Evolutionary conservation across 2,797 vertebrate genomes (phyloP).

Genomic region (Helicolenus hilgendorfi): DNA sequence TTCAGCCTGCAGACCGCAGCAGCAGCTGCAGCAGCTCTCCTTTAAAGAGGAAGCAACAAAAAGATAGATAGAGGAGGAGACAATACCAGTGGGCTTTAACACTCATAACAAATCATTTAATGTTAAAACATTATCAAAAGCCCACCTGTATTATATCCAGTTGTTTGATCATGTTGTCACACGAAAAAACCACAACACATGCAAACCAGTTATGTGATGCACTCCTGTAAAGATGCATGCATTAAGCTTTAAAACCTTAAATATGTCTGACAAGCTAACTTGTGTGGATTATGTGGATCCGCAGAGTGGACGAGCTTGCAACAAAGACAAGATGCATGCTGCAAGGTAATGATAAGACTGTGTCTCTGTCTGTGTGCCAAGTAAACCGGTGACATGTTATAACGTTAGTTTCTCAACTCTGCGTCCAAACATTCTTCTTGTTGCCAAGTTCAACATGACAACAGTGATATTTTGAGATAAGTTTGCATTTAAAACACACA

Average conservation of each 20-base stretch:
- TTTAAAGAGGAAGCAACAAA: slow-evolving; percentile 83
- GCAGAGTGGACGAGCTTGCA: slow-evolving; percentile 26
- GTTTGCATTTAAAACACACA: neutral
- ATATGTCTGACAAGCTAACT: neutral
- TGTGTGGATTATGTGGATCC: neutral
- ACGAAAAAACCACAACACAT: neutral
- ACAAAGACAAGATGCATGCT: slow-evolving; percentile 38
- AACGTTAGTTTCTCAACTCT: slow-evolving; percentile 29
- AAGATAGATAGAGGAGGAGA: slow-evolving; percentile 72
- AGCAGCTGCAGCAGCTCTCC: slow-evolving; percentile 76
- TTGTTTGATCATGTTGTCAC: neutral
- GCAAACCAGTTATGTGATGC: neutral
- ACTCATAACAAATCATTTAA: neutral
- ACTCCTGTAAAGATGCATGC: neutral
- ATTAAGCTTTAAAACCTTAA: neutral
- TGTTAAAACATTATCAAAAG: neutral
- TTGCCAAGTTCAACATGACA: neutral
- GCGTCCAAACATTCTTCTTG: neutral
- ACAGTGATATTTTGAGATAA: neutral
- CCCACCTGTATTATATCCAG: neutral
- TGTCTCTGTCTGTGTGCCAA: neutral
- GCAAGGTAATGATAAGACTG: slow-evolving; percentile 29
- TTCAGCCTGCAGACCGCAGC: slow-evolving; percentile 89
- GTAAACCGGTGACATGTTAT: slow-evolving; percentile 12
- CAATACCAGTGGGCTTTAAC: neutral